A percentile compares a stretch with the other conserved stretches of the same genome.
These are phyloP conservation scores for Pterophyllum scalare DNA, from an alignment of 2,113 vertebrate species.

Conservation along the genomic window DNA sequence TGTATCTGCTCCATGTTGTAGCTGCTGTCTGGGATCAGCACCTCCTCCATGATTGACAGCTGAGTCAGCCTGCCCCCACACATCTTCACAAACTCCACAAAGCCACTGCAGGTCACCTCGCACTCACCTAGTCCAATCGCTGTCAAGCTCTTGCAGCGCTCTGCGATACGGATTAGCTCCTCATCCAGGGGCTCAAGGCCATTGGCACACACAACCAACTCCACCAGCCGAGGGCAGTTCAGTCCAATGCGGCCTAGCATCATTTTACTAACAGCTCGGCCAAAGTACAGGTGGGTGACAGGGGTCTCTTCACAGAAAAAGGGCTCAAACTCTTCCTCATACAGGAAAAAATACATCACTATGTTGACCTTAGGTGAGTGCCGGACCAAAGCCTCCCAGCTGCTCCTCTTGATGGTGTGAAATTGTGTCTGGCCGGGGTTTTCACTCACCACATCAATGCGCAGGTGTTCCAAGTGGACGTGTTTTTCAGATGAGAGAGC, in stretches of 20 bases:
- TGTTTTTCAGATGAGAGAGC: conserved; percentile 95
- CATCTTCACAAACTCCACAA: conserved; percentile 97
- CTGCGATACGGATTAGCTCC: conserved; percentile 93
- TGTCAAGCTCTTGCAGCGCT: conserved; percentile 90
- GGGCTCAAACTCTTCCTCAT: conserved; percentile 92
- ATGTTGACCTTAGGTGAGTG: conserved; percentile 95
- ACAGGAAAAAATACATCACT: conserved; percentile 98
- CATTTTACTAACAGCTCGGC: conserved; percentile 93
- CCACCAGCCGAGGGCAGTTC: conserved; percentile 92
- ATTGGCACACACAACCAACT: conserved; percentile 95
- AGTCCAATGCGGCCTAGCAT: conserved; percentile 93
- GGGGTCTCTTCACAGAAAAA: conserved; percentile 94
- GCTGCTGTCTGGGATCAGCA: conserved; percentile 93
- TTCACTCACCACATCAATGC: conserved; percentile 93
- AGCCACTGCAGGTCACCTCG: conserved; percentile 95
- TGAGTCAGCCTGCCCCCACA: conserved; percentile 92
- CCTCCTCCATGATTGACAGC: conserved; percentile 96
- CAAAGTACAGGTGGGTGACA: conserved; percentile 94
- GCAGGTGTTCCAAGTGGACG: conserved; percentile 91
- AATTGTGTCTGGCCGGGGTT: conserved; percentile 91
- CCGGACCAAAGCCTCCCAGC: conserved; percentile 93
- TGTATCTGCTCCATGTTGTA: conserved; percentile 96
- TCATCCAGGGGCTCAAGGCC: conserved; percentile 92
- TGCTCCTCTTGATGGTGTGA: conserved; percentile 92
- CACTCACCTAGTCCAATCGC: conserved; percentile 94